These are phyloP conservation scores for Vimba vimba DNA, from an alignment of 2,113 vertebrate species.

Conservation along the genomic window DNA sequence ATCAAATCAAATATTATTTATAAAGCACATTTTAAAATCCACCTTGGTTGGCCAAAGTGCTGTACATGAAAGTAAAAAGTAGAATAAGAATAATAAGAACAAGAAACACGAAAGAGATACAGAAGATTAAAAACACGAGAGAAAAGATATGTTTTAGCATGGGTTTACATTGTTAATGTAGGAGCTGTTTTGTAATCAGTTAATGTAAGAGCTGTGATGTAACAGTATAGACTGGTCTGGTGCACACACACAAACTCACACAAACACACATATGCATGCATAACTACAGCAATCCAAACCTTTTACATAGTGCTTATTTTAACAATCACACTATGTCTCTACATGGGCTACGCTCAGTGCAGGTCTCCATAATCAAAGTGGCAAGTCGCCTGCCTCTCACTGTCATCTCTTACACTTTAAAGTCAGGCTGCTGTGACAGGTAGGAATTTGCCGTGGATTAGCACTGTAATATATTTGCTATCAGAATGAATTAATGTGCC, in stretches of 20 bases:
- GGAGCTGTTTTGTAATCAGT: too few species aligned
- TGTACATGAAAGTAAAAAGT: too few species aligned
- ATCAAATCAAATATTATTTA: too few species aligned
- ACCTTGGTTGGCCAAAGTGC: too few species aligned
- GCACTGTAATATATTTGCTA: constrained; percentile 76
- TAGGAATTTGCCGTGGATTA: constrained; percentile 75
- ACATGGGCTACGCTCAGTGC: background rate
- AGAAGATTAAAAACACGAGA: too few species aligned
- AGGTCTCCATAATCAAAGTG: constrained; percentile 10
- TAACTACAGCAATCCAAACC: background rate
- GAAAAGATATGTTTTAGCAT: too few species aligned
- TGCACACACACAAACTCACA: background rate
- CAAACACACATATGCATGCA: background rate
- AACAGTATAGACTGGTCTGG: background rate
- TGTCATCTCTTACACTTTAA: constrained; percentile 56
- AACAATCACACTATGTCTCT: background rate
- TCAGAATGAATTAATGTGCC: constrained; percentile 77
- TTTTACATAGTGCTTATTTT: constrained; percentile 8
- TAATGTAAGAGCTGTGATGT: background rate
- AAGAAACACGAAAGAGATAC: too few species aligned
- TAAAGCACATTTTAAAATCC: too few species aligned
- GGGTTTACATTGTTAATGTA: too few species aligned
- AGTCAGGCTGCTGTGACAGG: constrained; percentile 67
- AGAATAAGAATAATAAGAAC: too few species aligned
- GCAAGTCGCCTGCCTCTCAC: background rate